These are phyloP conservation scores for Zaprionus lineosus DNA, from an alignment of 2,888 invertebrate species.

Conservation along the genomic window DNA sequence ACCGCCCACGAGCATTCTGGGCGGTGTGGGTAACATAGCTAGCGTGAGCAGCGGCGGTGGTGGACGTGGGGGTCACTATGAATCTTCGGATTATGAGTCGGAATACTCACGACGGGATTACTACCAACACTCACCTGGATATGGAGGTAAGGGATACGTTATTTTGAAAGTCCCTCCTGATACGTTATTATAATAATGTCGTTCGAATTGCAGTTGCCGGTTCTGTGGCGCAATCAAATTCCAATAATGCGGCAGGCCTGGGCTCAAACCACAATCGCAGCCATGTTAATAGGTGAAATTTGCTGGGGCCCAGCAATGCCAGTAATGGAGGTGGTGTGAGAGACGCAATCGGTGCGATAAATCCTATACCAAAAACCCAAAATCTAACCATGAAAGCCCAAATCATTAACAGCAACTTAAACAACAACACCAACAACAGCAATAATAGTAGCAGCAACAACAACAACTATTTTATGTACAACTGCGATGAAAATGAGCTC, in stretches of 20 bases:
- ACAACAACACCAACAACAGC: constrained; percentile 17
- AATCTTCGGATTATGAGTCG: constrained; percentile 81
- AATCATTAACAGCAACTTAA: constrained; percentile 36
- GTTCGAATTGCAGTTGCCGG: constrained; percentile 42
- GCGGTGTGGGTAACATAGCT: constrained; percentile 55
- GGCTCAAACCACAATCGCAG: constrained; percentile 82
- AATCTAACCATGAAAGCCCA: constrained; percentile 52
- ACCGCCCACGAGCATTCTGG: constrained; percentile 65
- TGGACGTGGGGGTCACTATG: constrained; percentile 72
- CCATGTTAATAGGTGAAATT: constrained; percentile 83
- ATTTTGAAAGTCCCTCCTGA: too few relatives aligned
- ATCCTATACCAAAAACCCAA: constrained; percentile 45
- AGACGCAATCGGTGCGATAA: constrained; percentile 51
- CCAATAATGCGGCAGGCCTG: constrained; percentile 70
- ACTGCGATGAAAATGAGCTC: constrained; percentile 40
- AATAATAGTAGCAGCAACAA: neutral
- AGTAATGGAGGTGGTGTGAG: constrained; percentile 59
- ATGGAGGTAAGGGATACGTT: too few relatives aligned
- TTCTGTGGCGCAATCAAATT: constrained; percentile 68
- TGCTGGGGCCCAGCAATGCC: constrained; percentile 62
- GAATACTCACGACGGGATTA: constrained; percentile 82
- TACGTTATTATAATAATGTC: constrained; percentile 6
- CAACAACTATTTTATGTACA: constrained; percentile 37
- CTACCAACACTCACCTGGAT: constrained; percentile 82
- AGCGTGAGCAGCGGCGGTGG: constrained; percentile 41